Evolutionary conservation across 2,888 invertebrate species (phyloP), one percentile per base, ranked within the genome.

Genomic region (Sphaeridia pumilis): DNA sequence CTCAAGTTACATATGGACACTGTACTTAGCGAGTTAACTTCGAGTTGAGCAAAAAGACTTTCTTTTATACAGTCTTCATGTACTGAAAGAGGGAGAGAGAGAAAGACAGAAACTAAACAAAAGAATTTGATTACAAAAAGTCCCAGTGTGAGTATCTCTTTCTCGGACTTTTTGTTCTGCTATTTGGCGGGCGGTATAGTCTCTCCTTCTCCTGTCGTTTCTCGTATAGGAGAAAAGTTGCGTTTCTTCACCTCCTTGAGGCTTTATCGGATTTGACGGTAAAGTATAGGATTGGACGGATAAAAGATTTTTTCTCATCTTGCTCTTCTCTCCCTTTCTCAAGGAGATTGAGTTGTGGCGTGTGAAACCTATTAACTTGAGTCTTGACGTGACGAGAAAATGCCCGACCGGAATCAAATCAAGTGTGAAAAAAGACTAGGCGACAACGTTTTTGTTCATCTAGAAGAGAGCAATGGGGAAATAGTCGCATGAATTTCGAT

Each of bases 321-420:
- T 7, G 7, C 31, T 31, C 31, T 14, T 7, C 14, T 14, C 31
- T 31, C 7, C 14, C 31, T 31, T 31, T 31, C 31, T 14, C 31
- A 7, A 31, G 14, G 31, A 31, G 14, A 31, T 7, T 10, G 14
- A 31, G 14, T 7, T 14, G 14, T 38, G 5, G 38, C 12, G 38
- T 38, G 38, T 38, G 38, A 38, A 38, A 38, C 38, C 38, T 38
- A 38, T 38, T 38, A 38, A 38, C 38, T 38, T 20, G 4, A 17
- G 38, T 20, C 38, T 7, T 17, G 7, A 38, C 38, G 10, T 38
- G 10, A 38, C 38, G n/a, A n/a, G n/a, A n/a, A n/a, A n/a, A 38
- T 20, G 17, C 20, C 17, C 38, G 12, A 17, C 17, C 38, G 38
- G 17, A 38, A 38, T 38, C 38, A 38, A 38, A 38, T 38, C 38